phyloP scores from a whole-genome alignment of 1,140 invertebrate species.

The Grapholita molesta region DNA sequence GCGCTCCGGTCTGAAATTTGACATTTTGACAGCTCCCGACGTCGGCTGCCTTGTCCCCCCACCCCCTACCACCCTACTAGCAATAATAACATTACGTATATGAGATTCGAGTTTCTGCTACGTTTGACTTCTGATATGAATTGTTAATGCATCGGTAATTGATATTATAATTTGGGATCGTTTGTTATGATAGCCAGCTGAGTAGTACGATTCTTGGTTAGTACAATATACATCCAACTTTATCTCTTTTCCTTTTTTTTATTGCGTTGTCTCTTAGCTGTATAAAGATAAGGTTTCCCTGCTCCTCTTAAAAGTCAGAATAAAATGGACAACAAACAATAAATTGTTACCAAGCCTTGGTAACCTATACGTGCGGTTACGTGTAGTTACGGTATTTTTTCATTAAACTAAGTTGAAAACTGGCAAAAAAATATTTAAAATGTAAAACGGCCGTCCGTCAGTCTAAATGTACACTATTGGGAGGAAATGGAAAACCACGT shows the following conservation, averaged over 20 bases:
- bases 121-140: conserved; percentile 71
- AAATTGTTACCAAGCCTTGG: no score
- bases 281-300: no score
- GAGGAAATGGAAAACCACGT: conserved; percentile 24
- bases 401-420: background rate
- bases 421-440: conserved; percentile 47
- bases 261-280: background rate
- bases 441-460: conserved; percentile 45
- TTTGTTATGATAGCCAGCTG: conserved; percentile 46
- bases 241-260: background rate
- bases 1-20: conserved; percentile 76
- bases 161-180: conserved; percentile 73
- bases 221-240: background rate
- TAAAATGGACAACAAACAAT: background rate
- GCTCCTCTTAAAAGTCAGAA: background rate
- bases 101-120: conserved; percentile 62
- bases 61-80: conserved; percentile 37
- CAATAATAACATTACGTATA: conserved; percentile 50
- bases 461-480: conserved; percentile 44
- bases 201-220: conserved; percentile 28
- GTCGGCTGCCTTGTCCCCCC: conserved; percentile 60
- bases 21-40: conserved; percentile 78
- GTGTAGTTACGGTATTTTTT: no score
- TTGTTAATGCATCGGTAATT: conserved; percentile 76
- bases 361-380: no score